Conservation (phyloP, 2,888 invertebrate species). For the Galerucella calmariensis region DNA sequence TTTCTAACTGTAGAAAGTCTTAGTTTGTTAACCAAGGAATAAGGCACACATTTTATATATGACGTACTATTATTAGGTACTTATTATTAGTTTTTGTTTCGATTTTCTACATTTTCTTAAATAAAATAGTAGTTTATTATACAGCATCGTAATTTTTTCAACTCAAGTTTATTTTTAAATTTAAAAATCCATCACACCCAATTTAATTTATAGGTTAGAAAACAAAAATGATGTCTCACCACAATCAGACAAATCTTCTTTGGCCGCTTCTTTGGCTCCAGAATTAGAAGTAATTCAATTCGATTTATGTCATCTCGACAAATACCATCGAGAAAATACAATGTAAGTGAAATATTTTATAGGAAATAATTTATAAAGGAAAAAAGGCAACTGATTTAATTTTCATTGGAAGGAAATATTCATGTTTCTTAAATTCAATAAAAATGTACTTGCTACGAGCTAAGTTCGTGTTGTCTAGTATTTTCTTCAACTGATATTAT, state of each 20-base stretch:
- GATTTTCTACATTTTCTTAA: too few species aligned
- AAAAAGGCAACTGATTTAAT: conserved; percentile 4
- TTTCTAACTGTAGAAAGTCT: too few species aligned
- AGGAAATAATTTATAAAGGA: neutral
- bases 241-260: conserved; percentile 2
- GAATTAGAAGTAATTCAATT: conserved; percentile 51
- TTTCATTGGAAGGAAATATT: conserved; percentile 1
- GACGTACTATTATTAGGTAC: too few species aligned
- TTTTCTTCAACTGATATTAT: too few species aligned
- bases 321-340: conserved; percentile 51
- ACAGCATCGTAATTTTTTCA: too few species aligned
- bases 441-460: too few species aligned
- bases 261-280: conserved; percentile 22
- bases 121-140: too few species aligned
- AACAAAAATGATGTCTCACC: neutral
- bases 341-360: conserved; percentile 52
- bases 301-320: conserved; percentile 49
- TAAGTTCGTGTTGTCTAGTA: neutral
- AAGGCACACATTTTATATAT: too few species aligned
- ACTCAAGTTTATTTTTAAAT: neutral
- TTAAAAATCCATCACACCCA: neutral
- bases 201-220: conserved; percentile 13
- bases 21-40: too few species aligned
- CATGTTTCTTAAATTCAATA: too few species aligned
- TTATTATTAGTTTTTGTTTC: too few species aligned